phyloP scores from a whole-genome alignment of 2,888 invertebrate genomes.

The Calliopum simillimum region DNA sequence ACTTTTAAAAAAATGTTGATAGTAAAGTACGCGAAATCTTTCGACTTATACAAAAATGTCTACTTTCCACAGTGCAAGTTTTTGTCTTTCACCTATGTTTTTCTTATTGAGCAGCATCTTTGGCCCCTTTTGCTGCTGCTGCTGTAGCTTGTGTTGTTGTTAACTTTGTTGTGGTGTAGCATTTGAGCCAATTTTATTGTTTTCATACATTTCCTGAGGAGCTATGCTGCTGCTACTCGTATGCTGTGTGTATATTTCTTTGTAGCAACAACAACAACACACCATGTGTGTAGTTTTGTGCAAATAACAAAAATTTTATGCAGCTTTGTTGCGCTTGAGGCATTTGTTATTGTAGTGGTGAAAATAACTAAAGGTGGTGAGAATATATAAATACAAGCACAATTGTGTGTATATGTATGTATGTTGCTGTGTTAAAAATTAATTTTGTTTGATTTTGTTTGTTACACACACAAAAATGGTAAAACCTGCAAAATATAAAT shows the following conservation, averaged over 20 bases:
- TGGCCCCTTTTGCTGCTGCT: neutral
- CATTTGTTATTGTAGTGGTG: slow-evolving; percentile 15
- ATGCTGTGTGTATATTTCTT: neutral
- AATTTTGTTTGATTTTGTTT: too few relatives aligned
- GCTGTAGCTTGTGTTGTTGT: neutral
- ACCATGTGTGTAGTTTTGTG: neutral
- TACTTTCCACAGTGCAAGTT: too few relatives aligned
- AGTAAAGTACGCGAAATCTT: too few relatives aligned
- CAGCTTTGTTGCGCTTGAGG: slow-evolving; percentile 11
- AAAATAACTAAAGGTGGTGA: neutral
- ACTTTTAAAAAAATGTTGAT: too few relatives aligned
- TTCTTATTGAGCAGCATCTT: slow-evolving; percentile 8
- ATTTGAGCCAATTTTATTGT: slow-evolving; percentile 28
- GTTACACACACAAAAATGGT: slow-evolving; percentile 22
- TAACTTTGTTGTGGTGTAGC: neutral
- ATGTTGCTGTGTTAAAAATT: neutral
- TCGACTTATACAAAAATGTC: too few relatives aligned
- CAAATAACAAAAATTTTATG: neutral
- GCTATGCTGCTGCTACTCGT: neutral
- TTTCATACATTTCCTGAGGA: slow-evolving; percentile 4
- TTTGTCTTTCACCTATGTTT: slow-evolving; percentile 18
- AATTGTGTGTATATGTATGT: neutral
- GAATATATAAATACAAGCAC: neutral
- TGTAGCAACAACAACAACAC: neutral
- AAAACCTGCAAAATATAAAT: slow-evolving; percentile 13